Base-by-base conservation (phyloP, 2,888 invertebrate species). In the Rhamphomyia laevipes region DNA sequence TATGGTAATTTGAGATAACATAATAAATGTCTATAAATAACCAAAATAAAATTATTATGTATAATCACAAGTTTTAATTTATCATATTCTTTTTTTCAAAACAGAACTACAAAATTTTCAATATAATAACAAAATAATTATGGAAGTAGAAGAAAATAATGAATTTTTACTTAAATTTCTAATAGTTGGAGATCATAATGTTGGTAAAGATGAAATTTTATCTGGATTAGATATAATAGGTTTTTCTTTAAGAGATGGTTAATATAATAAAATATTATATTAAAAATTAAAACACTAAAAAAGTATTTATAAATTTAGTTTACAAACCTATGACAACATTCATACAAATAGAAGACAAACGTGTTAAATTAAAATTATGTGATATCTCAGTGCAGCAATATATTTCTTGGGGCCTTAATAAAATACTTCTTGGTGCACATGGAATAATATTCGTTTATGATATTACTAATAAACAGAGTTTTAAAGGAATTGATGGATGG, bases 381-480 rank as follows among this genome's bases (percentile, higher is more conserved):
- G 95, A 95, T 64, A 94, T 96, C 3, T 94, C 94, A 4, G 96
- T 96, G 3, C 96, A 96, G 70, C 96, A 96, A 3, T 77, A 96
- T 58, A 96, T 96, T 72, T 95, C 94, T 68, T 96, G 96, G 45
- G 95, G 96, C 61, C 92, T 96, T 58, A 77, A 95, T 50, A 94
- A 94, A 9, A 96, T 96, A 73, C 95, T 95, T 3, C 77, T 96
- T 60, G 96, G 96, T 38, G 96, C 96, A n/a, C 96, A 96, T 76
- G 96, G 96, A 58, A 91, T 97, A 58, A 80, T 97, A 47, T 77
- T 97, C 53, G 96, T 97, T 31, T 97, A 96, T 73, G 96, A 97
- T 70, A 95, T 97, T 61, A 96, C 96, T 51, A 96, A 94, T 72
- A 91, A 93, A 71, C 96, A 96, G 95, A 94, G 94, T 44, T 97